Conservation (phyloP, 2,113 vertebrate species). For the Cyprinodon variegatus region DNA sequence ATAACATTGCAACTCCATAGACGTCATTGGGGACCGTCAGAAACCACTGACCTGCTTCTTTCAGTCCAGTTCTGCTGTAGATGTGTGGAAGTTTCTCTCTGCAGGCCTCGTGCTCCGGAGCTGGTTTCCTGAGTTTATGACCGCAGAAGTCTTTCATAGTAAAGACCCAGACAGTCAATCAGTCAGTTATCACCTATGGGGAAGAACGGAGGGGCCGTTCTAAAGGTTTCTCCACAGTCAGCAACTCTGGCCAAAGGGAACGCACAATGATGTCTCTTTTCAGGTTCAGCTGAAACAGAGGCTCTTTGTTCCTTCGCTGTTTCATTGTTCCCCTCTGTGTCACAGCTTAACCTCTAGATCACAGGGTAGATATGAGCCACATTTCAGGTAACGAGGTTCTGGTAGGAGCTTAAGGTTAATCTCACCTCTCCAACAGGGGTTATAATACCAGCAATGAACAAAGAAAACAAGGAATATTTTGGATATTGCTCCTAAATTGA, state of each 20-base stretch:
- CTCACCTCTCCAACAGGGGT: neutral
- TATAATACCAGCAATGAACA: neutral
- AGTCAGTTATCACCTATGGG: constrained; percentile 35
- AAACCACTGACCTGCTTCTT: constrained; percentile 56
- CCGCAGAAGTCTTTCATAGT: constrained; percentile 57
- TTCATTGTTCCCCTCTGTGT: constrained; percentile 59
- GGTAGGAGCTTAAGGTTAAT: neutral
- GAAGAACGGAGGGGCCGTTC: constrained; percentile 65
- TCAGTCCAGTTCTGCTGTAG: constrained; percentile 9
- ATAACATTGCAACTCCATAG: neutral
- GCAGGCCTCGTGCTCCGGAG: constrained; percentile 31
- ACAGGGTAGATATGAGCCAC: constrained; percentile 52
- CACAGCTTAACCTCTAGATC: constrained; percentile 54
- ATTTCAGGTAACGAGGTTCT: constrained; percentile 44
- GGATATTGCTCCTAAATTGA: no score
- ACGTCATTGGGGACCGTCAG: constrained; percentile 12
- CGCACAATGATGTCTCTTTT: constrained; percentile 78
- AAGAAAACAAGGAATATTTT: neutral
- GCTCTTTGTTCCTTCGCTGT: constrained; percentile 72
- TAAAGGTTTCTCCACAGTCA: constrained; percentile 81
- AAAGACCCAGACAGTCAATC: constrained; percentile 17
- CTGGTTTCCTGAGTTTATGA: constrained; percentile 36
- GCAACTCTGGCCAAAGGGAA: constrained; percentile 85
- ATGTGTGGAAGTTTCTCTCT: constrained; percentile 20
- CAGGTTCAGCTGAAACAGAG: constrained; percentile 72